A percentile compares a stretch with the other conserved stretches of the same genome.
These are phyloP conservation scores for Coreoperca whiteheadi DNA, from an alignment of 2,113 vertebrate genomes.

Conservation along the genomic window DNA sequence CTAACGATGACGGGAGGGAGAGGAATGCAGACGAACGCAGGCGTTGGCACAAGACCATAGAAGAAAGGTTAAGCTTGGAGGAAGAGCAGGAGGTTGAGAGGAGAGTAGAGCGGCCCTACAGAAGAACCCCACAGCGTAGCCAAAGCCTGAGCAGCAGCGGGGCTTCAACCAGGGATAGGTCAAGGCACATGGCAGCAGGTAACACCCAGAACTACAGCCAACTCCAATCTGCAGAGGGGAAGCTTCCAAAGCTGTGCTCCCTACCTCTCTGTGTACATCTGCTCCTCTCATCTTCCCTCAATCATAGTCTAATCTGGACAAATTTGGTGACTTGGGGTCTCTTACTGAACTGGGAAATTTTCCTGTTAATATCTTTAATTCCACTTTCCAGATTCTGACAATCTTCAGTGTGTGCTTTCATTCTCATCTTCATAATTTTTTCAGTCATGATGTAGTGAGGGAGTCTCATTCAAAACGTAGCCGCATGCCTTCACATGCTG, in stretches of 20 bases:
- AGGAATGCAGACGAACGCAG: conserved; percentile 43
- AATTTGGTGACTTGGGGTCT: conserved; percentile 41
- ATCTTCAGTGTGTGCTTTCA: conserved; percentile 19
- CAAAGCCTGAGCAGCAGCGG: conserved; percentile 70
- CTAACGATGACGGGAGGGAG: conserved; percentile 23
- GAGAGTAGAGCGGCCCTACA: conserved; percentile 43
- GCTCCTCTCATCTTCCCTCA: conserved; percentile 58
- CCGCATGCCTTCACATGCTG: conserved; percentile 15
- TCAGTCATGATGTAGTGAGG: not conserved
- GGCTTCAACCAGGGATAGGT: conserved; percentile 58
- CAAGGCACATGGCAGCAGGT: conserved; percentile 75
- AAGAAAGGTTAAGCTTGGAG: conserved; percentile 72
- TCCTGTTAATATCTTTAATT: conserved; percentile 16
- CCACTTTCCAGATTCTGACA: conserved; percentile 9
- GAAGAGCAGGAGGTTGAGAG: conserved; percentile 71
- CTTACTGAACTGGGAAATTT: conserved; percentile 29
- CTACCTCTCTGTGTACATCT: conserved; percentile 46
- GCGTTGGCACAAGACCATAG: conserved; percentile 37
- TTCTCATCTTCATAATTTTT: conserved; percentile 2
- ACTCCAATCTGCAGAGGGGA: conserved; percentile 48
- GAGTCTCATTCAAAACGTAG: not conserved
- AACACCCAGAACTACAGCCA: conserved; percentile 63
- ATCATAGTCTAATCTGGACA: conserved; percentile 45
- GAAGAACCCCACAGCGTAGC: conserved; percentile 64
- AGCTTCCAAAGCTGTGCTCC: conserved; percentile 33